These are phyloP conservation scores for Geodia barretti DNA, from an alignment of 37 sponge, comb jelly and placozoan genomes.

Conservation along the genomic window DNA sequence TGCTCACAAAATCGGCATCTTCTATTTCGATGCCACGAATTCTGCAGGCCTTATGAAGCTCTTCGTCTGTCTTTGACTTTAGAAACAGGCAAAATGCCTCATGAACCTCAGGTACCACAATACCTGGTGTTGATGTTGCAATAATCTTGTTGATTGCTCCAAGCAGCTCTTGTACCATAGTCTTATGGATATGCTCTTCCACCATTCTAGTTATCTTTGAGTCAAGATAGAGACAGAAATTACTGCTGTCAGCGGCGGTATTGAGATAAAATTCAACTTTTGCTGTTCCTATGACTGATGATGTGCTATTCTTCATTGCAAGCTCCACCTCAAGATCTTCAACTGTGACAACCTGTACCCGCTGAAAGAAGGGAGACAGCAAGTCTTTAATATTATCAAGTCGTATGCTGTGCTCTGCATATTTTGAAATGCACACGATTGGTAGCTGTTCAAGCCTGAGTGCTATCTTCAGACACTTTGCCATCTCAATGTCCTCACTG, in stretches of 20 bases:
- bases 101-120: too few species aligned
- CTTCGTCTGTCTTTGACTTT: neutral
- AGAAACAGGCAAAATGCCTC: neutral
- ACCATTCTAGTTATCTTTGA: neutral
- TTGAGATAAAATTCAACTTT: slow-evolving; percentile 4
- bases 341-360: slow-evolving; percentile 10
- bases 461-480: neutral
- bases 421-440: neutral
- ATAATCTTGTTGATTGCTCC: neutral
- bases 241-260: neutral
- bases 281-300: neutral
- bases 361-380: neutral
- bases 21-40: neutral
- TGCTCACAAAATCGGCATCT: neutral
- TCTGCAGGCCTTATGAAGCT: neutral
- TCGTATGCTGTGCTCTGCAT: neutral
- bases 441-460: neutral
- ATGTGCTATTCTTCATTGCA: neutral
- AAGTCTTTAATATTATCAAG: neutral
- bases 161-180: neutral
- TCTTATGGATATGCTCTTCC: neutral
- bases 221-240: neutral
- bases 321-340: slow-evolving; percentile 6
- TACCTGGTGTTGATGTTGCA: neutral
- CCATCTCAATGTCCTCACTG: slow-evolving; percentile 3